phyloP scores from a whole-genome alignment of 2,888 invertebrate species.

The Acrobasis suavella region DNA sequence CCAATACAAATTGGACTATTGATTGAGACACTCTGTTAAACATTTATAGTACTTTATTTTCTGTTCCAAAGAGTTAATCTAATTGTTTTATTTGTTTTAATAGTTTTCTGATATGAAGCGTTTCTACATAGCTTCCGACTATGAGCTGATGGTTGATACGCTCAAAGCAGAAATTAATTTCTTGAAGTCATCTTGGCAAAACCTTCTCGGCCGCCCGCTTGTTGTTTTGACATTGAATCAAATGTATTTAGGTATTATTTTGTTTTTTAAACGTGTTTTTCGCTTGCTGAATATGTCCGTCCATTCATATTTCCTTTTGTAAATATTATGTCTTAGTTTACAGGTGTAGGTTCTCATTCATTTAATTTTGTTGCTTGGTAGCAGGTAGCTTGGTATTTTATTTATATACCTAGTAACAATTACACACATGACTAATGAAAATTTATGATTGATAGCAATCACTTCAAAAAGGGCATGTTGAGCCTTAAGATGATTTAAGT shows the following conservation, averaged over 20 bases:
- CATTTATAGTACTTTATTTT: background rate
- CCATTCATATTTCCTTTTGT: slow-evolving; percentile 26
- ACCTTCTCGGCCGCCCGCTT: slow-evolving; percentile 97
- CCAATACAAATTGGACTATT: no score
- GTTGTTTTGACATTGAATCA: slow-evolving; percentile 95
- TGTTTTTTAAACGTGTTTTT: slow-evolving; percentile 44
- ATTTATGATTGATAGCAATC: background rate
- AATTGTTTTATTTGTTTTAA: slow-evolving; percentile 52
- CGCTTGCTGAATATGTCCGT: slow-evolving; percentile 49
- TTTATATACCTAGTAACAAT: background rate
- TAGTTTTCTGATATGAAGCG: slow-evolving; percentile 98
- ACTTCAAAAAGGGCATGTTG: no score
- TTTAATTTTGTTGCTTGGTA: slow-evolving; percentile 21
- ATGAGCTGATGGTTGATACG: slow-evolving; percentile 98
- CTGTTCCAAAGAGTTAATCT: slow-evolving; percentile 18
- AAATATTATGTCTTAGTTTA: background rate
- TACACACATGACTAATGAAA: background rate
- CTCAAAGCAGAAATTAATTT: slow-evolving; percentile 98
- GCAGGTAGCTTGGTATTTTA: slow-evolving; percentile 13
- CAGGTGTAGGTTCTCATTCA: slow-evolving; percentile 13
- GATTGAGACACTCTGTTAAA: no score
- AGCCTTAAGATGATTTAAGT: no score
- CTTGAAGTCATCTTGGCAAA: slow-evolving; percentile 99
- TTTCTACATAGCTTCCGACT: slow-evolving; percentile 99
- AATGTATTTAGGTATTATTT: slow-evolving; percentile 91